Percentiles rank a stretch among this genome's conserved stretches.
These are phyloP conservation scores for Chionodraco myersi DNA, from an alignment of 2,113 vertebrate genomes.

Conservation along the genomic window DNA sequence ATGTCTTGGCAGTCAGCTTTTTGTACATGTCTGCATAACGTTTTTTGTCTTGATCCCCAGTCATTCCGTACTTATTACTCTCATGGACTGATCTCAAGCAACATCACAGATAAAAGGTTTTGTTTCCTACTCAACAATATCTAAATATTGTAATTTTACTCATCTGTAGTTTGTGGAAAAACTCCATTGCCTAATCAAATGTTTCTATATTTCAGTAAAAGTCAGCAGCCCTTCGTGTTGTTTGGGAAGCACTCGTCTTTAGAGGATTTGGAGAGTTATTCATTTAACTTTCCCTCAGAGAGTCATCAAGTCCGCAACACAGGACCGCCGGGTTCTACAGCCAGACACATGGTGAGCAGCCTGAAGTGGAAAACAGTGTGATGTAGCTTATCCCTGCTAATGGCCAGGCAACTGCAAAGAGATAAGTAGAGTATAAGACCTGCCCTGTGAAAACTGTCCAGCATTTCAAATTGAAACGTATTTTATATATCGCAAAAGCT, in stretches of 20 bases:
- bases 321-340: slow-evolving; percentile 85
- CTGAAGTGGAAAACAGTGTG: neutral
- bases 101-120: slow-evolving; percentile 95
- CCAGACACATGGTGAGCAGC: slow-evolving; percentile 92
- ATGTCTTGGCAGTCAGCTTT: neutral
- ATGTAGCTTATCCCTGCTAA: neutral
- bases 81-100: slow-evolving; percentile 95
- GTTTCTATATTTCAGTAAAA: slow-evolving; percentile 81
- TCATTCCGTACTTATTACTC: slow-evolving; percentile 95
- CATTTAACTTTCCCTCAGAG: slow-evolving; percentile 95
- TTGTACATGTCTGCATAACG: neutral
- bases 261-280: slow-evolving; percentile 90
- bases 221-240: slow-evolving; percentile 91
- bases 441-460: neutral
- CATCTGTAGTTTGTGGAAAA: neutral
- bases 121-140: neutral
- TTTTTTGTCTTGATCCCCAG: slow-evolving; percentile 75
- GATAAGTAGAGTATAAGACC: neutral
- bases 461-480: neutral
- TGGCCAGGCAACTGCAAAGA: neutral
- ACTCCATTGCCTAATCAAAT: neutral
- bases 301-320: slow-evolving; percentile 94
- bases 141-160: neutral
- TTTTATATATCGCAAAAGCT: neutral
- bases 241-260: slow-evolving; percentile 92